A percentile compares a stretch with the other conserved stretches of the same genome.
phyloP scores from a whole-genome alignment of 2,888 invertebrate genomes.

The Cepaea hortensis region DNA sequence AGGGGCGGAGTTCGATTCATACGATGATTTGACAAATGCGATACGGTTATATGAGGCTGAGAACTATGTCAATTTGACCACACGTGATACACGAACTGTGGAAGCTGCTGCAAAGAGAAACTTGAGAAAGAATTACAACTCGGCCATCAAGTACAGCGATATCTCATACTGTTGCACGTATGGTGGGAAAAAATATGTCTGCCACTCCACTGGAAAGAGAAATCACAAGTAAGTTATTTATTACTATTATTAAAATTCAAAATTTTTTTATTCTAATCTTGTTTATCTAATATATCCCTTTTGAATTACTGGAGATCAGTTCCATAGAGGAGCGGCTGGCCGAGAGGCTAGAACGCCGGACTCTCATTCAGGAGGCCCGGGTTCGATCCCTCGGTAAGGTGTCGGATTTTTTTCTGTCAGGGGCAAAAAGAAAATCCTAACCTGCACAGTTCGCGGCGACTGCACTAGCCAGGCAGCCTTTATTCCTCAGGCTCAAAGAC shows the following conservation, averaged over 20 bases:
- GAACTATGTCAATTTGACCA: slow-evolving; percentile 46
- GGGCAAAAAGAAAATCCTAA: no score
- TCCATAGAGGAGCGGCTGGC: no score
- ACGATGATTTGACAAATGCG: slow-evolving; percentile 40
- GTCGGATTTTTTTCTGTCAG: no score
- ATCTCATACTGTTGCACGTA: slow-evolving; percentile 47
- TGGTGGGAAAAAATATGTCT: slow-evolving; percentile 47
- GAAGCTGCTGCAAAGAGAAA: slow-evolving; percentile 44
- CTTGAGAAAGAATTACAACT: slow-evolving; percentile 41
- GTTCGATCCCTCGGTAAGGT: no score
- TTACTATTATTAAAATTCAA: neutral
- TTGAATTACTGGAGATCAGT: no score
- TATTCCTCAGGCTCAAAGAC: no score
- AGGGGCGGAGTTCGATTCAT: slow-evolving; percentile 41
- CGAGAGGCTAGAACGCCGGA: no score
- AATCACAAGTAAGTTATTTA: slow-evolving; percentile 42
- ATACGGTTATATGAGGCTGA: slow-evolving; percentile 37
- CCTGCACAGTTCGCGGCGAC: no score
- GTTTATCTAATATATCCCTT: neutral
- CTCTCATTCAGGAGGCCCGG: no score
- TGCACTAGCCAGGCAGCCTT: no score
- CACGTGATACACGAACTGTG: slow-evolving; percentile 43
- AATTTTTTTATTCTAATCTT: neutral
- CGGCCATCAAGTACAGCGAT: slow-evolving; percentile 47
- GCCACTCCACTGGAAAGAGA: slow-evolving; percentile 44